Conservation (phyloP, 2,113 vertebrate species). For the Pterocles burchelli region DNA sequence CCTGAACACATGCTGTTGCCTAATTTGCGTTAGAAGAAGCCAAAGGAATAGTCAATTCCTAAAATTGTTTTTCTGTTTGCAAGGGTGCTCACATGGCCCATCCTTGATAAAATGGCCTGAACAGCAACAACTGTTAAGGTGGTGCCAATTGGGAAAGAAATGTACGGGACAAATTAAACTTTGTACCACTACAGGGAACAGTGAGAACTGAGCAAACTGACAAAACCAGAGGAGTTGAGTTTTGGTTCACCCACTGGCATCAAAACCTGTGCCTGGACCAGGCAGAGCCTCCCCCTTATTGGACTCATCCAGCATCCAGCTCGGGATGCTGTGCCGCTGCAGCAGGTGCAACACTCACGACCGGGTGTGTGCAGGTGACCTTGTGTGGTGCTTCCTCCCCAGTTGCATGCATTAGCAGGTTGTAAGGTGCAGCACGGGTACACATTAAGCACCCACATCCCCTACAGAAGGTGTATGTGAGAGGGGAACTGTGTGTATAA, state of each 20-base stretch:
- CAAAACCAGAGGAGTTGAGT: background rate
- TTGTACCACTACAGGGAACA: background rate
- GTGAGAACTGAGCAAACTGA: background rate
- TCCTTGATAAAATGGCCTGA: background rate
- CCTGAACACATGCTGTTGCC: background rate
- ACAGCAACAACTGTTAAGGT: background rate
- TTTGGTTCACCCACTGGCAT: background rate
- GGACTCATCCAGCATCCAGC: background rate
- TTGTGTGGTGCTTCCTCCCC: background rate
- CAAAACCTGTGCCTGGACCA: background rate
- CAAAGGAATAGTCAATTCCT: background rate
- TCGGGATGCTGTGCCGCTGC: fast-evolving
- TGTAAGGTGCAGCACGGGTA: background rate
- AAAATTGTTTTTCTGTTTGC: background rate
- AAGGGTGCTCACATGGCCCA: background rate
- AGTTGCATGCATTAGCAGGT: too few relatives aligned
- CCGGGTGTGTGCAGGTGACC: background rate
- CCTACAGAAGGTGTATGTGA: background rate
- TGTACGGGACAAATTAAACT: background rate
- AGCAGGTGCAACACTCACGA: too few relatives aligned
- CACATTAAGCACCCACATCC: background rate
- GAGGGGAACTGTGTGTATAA: background rate
- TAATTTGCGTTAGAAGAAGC: background rate
- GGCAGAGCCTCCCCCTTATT: background rate
- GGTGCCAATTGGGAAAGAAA: background rate